These are phyloP conservation scores for Astyanax mexicanus DNA, from an alignment of 2,797 vertebrate species.

Conservation along the genomic window DNA sequence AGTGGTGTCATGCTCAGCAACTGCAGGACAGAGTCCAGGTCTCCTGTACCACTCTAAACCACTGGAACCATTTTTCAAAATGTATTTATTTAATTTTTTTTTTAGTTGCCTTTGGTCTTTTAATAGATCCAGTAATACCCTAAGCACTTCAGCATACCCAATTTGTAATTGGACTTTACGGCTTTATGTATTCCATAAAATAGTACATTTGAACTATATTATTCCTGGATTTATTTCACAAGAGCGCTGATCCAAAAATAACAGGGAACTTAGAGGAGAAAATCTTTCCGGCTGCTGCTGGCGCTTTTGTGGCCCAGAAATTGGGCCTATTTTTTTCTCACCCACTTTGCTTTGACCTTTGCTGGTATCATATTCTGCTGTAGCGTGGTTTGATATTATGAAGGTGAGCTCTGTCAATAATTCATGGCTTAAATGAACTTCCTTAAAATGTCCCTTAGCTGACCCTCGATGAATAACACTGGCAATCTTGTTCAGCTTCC, in stretches of 20 bases:
- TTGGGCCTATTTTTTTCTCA: constrained; percentile 27
- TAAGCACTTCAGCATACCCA: constrained; percentile 51
- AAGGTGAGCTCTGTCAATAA: constrained; percentile 49
- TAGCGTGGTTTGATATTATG: constrained; percentile 37
- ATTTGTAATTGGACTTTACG: constrained; percentile 56
- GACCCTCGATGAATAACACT: constrained; percentile 53
- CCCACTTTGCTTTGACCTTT: constrained; percentile 29
- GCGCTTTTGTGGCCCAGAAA: constrained; percentile 22
- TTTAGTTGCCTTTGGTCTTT: constrained; percentile 30
- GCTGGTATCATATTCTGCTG: constrained; percentile 48
- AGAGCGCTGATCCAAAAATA: constrained; percentile 53
- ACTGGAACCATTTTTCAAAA: constrained; percentile 8
- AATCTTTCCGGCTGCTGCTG: constrained; percentile 13
- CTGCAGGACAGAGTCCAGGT: constrained; percentile 27
- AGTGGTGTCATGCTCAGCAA: constrained; percentile 21
- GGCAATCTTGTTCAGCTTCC: constrained; percentile 60
- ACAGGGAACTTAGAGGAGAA: constrained; percentile 34
- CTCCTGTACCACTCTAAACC: constrained; percentile 29
- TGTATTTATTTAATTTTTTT: neutral
- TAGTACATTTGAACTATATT: constrained; percentile 51
- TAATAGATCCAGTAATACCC: constrained; percentile 40
- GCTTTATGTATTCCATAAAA: constrained; percentile 61
- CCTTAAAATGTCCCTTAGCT: constrained; percentile 47
- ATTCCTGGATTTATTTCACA: constrained; percentile 51
- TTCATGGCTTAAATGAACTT: constrained; percentile 60